Percentiles rank a stretch among this genome's conserved stretches.
Evolutionary conservation across 2,113 vertebrate species (phyloP).

Genomic region (Gnathonemus echidnorhynchus): DNA sequence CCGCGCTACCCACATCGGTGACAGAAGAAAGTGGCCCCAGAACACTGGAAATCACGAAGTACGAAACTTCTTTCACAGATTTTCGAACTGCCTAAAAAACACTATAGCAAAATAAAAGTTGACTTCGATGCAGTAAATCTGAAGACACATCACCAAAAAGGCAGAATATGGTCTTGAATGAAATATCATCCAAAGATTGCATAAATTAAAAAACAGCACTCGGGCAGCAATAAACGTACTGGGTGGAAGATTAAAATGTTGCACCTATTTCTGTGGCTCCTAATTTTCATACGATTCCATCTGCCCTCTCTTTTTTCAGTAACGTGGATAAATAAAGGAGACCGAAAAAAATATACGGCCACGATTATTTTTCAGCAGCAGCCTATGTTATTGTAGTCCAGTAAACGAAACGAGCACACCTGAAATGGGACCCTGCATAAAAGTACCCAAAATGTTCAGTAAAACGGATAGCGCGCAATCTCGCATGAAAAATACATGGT

Average conservation of each 20-base stretch:
- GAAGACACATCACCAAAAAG: not conserved
- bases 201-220: not conserved
- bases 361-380: not conserved
- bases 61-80: not conserved
- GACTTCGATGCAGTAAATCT: not conserved
- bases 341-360: not conserved
- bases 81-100: not conserved
- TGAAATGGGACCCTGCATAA: not conserved
- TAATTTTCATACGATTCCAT: slow-evolving; percentile 12
- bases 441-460: not conserved
- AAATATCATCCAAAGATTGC: not conserved
- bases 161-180: not conserved
- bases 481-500: slow-evolving; percentile 2
- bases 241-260: not conserved
- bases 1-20: slow-evolving; percentile 50
- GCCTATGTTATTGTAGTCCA: not conserved
- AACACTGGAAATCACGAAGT: slow-evolving; percentile 12
- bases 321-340: not conserved
- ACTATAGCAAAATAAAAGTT: not conserved
- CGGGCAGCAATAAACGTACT: not conserved
- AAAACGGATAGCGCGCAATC: not conserved
- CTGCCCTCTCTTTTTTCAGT: not conserved
- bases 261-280: not conserved
- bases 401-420: not conserved
- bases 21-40: slow-evolving; percentile 24